Evolutionary conservation across 2,888 invertebrate species (phyloP), one percentile per base, ranked within the genome.

Genomic region (Calephelis perditalis): DNA sequence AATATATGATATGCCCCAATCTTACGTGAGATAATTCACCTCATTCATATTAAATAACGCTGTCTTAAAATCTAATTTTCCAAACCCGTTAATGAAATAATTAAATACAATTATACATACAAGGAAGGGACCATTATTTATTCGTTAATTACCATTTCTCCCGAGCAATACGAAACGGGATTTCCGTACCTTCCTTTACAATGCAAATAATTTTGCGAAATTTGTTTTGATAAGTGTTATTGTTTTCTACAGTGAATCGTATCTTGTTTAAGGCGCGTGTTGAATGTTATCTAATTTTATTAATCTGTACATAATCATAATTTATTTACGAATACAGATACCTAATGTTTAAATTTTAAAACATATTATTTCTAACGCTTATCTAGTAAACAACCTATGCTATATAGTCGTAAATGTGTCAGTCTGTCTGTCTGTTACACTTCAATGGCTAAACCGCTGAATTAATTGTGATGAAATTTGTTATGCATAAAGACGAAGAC

Each of bases 121-220:
- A 45, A 60, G 63, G 59, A 59, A 65, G 59, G 63, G 63, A 37
- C 73, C 69, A 71, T 71, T 55, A 40, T 78, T 79, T 78, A 82
- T 79, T 77, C 79, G 73, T 71, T 79, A 78, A 83, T 84, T 83
- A 82, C 78, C 81, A 82, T 83, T 80, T 80, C 71, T 68, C 65
- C 10, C 9, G 69, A 66, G 73, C 73, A 78, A 80, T 78, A 75
- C 74, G 74, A 75, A 74, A 74, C 75, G 74, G 76, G 76, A 82
- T 78, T 72, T 75, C 67, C 75, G 73, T 43, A 62, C 63, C 76
- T 77, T 76, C 80, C 65, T 64, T 64, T 61, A 61, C 62, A 64
- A 55, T 65, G 49, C 49, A 49, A 49, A 63, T 65, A 62, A 66
- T 59, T 63, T 54, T 55, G 56, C 59, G 12, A 7, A 49, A 49